Percentiles rank a stretch among this genome's conserved stretches.
These are phyloP conservation scores for Melikaiella ostensackeni DNA, from an alignment of 2,888 invertebrate species.

Conservation along the genomic window DNA sequence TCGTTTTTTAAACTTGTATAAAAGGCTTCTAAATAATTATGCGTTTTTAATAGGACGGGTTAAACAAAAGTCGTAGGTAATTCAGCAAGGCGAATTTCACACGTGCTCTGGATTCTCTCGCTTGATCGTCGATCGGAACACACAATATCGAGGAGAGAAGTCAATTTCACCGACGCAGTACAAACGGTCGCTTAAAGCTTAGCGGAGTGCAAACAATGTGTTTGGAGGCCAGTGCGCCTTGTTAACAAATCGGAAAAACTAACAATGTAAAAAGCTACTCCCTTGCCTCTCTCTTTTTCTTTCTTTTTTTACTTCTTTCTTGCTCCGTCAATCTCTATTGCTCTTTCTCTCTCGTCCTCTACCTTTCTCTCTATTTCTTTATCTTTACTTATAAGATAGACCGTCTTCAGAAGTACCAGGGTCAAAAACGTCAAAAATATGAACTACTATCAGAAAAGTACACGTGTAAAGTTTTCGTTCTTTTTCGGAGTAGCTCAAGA, in stretches of 20 bases:
- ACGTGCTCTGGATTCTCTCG: constrained; percentile 16
- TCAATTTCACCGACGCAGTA: constrained; percentile 39
- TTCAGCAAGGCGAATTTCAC: constrained; percentile 42
- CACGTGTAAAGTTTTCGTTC: neutral
- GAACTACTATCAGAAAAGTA: constrained; percentile 41
- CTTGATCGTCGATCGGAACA: constrained; percentile 46
- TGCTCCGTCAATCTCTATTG: constrained; percentile 58
- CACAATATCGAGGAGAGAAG: constrained; percentile 42
- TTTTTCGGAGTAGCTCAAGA: constrained; percentile 42
- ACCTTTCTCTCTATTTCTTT: constrained; percentile 50
- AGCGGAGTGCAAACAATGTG: constrained; percentile 92
- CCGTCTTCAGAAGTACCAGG: constrained; percentile 8
- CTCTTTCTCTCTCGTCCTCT: constrained; percentile 53
- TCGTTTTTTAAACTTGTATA: constrained; percentile 69
- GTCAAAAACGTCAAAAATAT: constrained; percentile 28
- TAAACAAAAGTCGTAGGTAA: constrained; percentile 57
- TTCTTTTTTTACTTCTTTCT: constrained; percentile 53
- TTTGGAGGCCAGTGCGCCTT: constrained; percentile 86
- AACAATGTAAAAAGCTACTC: constrained; percentile 48
- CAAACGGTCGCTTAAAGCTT: constrained; percentile 67
- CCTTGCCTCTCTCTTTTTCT: constrained; percentile 54
- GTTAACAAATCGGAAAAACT: constrained; percentile 55
- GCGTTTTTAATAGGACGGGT: constrained; percentile 65
- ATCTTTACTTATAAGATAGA: constrained; percentile 41
- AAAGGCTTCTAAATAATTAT: constrained; percentile 62